Percentiles rank a stretch among this genome's conserved stretches.
Evolutionary conservation across 2,888 invertebrate genomes (phyloP).

Genomic region (Hylaea fasciaria): DNA sequence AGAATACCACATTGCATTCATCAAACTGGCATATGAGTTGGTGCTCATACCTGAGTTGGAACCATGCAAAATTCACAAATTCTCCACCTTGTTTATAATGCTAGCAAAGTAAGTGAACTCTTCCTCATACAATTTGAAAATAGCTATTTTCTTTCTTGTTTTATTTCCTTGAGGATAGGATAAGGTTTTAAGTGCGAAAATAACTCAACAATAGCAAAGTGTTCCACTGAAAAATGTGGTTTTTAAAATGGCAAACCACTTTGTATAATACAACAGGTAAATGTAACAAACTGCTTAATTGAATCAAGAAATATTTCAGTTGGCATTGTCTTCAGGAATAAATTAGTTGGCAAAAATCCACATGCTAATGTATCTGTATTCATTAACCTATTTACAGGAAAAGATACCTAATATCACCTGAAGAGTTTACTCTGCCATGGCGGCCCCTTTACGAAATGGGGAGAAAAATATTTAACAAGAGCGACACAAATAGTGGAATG

Average conservation of each 20-base stretch:
- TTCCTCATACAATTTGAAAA: not conserved
- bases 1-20: conserved; percentile 93
- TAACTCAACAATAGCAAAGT: no score
- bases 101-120: conserved; percentile 89
- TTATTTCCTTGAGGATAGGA: no score
- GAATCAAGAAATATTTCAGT: conserved; percentile 15
- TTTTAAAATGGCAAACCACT: not conserved
- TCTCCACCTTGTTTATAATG: conserved; percentile 87
- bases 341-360: conserved; percentile 31
- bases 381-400: conserved; percentile 84
- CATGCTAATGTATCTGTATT: conserved; percentile 25
- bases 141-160: not conserved
- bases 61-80: conserved; percentile 89
- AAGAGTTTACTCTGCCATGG: conserved; percentile 94
- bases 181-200: no score
- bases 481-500: conserved; percentile 84
- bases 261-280: conserved; percentile 5
- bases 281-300: conserved; percentile 5
- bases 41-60: conserved; percentile 91
- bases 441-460: conserved; percentile 91
- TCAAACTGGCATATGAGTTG: conserved; percentile 91
- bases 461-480: conserved; percentile 84
- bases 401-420: conserved; percentile 89
- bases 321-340: conserved; percentile 27
- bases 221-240: no score